Evolutionary conservation across 2,888 invertebrate genomes (phyloP).

Genomic region (Physocephala rufipes): DNA sequence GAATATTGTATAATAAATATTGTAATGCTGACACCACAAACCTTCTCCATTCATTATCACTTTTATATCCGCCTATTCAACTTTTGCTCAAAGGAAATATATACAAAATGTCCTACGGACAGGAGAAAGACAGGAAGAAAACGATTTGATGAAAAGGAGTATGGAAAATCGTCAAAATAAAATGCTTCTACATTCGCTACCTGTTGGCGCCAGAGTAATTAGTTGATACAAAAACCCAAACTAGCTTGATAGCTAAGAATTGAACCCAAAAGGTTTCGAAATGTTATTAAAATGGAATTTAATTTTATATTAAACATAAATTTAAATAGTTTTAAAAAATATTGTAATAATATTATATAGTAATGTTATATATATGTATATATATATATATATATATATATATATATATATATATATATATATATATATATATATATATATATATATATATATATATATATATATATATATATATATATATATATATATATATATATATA

Average conservation of each 20-base stretch:
- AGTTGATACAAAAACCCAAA: conserved; percentile 22
- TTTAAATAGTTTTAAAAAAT: too few species aligned
- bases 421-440: too few species aligned
- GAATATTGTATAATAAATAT: conserved; percentile 31
- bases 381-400: too few species aligned
- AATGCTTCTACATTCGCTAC: not conserved
- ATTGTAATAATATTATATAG: too few species aligned
- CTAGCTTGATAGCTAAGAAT: conserved; percentile 2
- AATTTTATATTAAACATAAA: not conserved
- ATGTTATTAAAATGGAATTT: not conserved
- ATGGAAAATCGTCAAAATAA: conserved; percentile 19
- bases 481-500: too few species aligned
- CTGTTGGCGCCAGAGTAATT: not conserved
- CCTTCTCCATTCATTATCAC: conserved; percentile 4
- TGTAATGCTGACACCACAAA: conserved; percentile 22
- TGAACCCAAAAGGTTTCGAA: not conserved
- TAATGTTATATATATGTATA: too few species aligned
- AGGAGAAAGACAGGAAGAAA: not conserved
- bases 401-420: too few species aligned
- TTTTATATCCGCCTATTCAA: not conserved
- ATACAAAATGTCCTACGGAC: too few species aligned
- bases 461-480: too few species aligned
- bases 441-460: too few species aligned
- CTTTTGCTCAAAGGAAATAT: too few species aligned
- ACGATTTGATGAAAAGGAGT: not conserved